Percentiles rank a stretch among this genome's conserved stretches.
Evolutionary conservation across 2,113 vertebrate species (phyloP).

Genomic region (Dissostichus mawsoni): DNA sequence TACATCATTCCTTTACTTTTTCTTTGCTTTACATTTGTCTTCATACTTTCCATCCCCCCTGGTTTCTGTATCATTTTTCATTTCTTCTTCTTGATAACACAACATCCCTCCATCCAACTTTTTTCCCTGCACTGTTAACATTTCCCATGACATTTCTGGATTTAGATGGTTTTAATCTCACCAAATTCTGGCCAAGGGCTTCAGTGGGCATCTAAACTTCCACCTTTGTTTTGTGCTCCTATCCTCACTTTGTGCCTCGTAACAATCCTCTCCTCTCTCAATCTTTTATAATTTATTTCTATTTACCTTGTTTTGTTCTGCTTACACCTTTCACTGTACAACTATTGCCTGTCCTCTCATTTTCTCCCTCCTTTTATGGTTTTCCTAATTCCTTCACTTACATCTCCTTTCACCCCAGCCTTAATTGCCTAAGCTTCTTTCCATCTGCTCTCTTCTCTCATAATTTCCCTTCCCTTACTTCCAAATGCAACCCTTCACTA

Average conservation of each 20-base stretch:
- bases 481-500: conserved; percentile 14
- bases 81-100: too few relatives aligned
- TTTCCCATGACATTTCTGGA: not conserved
- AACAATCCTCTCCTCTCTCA: not conserved
- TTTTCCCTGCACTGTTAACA: not conserved
- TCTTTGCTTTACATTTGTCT: not conserved
- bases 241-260: not conserved
- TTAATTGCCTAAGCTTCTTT: conserved; percentile 13
- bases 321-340: not conserved
- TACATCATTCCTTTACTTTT: conserved; percentile 46
- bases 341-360: not conserved
- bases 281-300: not conserved
- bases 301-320: not conserved
- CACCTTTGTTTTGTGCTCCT: not conserved
- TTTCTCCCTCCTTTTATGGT: not conserved
- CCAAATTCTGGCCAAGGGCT: not conserved
- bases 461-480: conserved; percentile 15
- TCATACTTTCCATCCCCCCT: not conserved
- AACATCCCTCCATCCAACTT: not conserved
- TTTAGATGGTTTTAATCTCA: not conserved
- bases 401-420: not conserved
- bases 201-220: conserved; percentile 11
- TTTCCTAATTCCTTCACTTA: not conserved
- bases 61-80: not conserved
- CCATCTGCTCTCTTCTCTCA: conserved; percentile 6